Base-by-base conservation (phyloP, 2,113 vertebrate species). In the Toxotes chatareus region DNA sequence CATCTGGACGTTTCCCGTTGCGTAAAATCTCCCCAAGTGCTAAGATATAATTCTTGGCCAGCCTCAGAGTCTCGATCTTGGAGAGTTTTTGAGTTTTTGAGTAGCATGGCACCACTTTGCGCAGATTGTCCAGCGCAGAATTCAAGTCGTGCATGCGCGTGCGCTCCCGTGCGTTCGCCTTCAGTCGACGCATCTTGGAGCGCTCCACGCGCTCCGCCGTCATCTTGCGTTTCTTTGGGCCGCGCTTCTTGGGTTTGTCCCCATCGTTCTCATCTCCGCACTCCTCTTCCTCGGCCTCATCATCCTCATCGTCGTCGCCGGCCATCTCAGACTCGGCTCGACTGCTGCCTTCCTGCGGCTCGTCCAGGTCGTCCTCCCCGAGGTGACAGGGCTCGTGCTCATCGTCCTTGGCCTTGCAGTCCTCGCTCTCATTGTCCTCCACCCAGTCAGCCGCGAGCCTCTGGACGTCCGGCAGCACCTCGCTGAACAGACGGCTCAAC, bases 141-240 rank as follows among this genome's bases (percentile, higher is more conserved):
- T 99, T 99, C 84, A 99, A 93, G 93, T 97, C 98, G 94, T 99
- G 98, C 98, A 99, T 99, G 69, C 98, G 98, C 93, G 97, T 99
- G 44, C 98, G 95, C 93, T 99, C 98, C 27, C 98, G 95, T 23
- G 98, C 95, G 83, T 99, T 99, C 32, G 98, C 98, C 90, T 99
- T 99, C 84, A 97, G 94, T 14, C 98, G 93, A 42, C 98, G 95
- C 94, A 98, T 83, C 91, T 98, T 99, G 92, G 97, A 97, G 86
- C 98, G 97, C 92, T 99, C 97, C 87, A 96, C 66, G 55, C 97
- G 95, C 59, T 96, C 98, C 87, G 97, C 94, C 31, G 97, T 99
- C 97, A 98, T 98, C 89, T 99, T 98, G 66, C 97, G 94, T 76
- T 99, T 99, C 92, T 99, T 99, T n/a, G 98, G 98, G 14, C 98